These are phyloP conservation scores for Potamilus streckersoni DNA, from an alignment of 1,140 invertebrate species.

Conservation along the genomic window DNA sequence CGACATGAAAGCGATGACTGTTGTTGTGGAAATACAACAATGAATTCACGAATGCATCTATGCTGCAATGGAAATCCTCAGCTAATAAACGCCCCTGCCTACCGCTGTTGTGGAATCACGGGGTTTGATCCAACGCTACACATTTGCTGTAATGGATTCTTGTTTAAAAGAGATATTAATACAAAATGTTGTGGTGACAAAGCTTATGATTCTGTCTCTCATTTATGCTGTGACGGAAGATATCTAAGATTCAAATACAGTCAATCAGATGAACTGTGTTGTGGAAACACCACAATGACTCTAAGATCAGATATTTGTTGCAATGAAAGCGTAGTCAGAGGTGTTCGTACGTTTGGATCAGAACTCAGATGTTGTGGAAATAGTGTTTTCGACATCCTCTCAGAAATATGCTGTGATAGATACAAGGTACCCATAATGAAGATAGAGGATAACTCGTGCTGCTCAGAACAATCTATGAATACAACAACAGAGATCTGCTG, in stretches of 20 bases:
- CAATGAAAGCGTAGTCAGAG: neutral
- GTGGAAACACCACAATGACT: slow-evolving; percentile 6
- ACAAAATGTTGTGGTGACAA: slow-evolving; percentile 3
- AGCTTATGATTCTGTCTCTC: slow-evolving; percentile 9
- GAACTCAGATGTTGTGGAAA: slow-evolving; percentile 2
- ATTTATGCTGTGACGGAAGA: slow-evolving; percentile 10
- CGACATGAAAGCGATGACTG: neutral
- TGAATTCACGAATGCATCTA: slow-evolving; percentile 7
- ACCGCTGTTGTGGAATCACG: no score
- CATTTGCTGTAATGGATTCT: no score
- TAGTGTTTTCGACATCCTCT: neutral
- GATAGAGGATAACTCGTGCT: slow-evolving; percentile 11
- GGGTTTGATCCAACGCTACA: no score
- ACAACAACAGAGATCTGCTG: slow-evolving; percentile 5
- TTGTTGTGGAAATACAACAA: slow-evolving; percentile 18
- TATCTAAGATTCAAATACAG: slow-evolving; percentile 1
- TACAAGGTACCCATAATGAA: neutral
- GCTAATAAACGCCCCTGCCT: neutral
- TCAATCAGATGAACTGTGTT: slow-evolving; percentile 5
- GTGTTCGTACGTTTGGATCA: no score
- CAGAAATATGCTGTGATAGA: slow-evolving; percentile 6
- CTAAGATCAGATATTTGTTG: slow-evolving; percentile 6
- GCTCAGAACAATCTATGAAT: slow-evolving; percentile 1
- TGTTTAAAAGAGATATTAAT: neutral
- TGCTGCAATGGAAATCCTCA: slow-evolving; percentile 10